These are phyloP conservation scores for Campoplex nolae DNA, from an alignment of 2,888 invertebrate genomes.

Conservation along the genomic window DNA sequence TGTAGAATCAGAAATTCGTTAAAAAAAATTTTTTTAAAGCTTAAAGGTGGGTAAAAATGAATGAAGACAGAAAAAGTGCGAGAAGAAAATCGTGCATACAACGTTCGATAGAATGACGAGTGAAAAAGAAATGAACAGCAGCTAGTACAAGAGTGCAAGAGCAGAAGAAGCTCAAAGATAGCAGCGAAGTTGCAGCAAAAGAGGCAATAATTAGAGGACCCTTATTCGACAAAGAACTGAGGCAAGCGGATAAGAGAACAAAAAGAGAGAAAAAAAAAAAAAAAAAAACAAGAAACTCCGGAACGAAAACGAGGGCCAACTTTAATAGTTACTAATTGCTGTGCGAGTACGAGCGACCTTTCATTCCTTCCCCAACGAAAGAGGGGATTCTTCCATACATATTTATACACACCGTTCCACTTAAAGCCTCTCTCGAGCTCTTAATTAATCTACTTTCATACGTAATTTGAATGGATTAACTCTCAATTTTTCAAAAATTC, in stretches of 20 bases:
- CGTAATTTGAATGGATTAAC: background rate
- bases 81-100: background rate
- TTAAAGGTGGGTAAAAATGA: background rate
- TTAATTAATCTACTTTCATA: background rate
- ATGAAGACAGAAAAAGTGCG: background rate
- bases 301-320: constrained; percentile 11
- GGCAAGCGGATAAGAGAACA: background rate
- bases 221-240: background rate
- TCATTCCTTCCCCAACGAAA: background rate
- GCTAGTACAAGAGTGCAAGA: background rate
- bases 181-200: constrained; percentile 5
- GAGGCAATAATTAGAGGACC: constrained; percentile 30
- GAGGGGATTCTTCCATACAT: background rate
- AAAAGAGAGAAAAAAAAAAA: background rate
- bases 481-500: background rate
- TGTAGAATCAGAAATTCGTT: background rate
- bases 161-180: constrained; percentile 1
- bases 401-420: background rate
- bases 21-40: background rate
- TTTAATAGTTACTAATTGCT: constrained; percentile 33
- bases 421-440: background rate
- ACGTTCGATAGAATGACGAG: background rate
- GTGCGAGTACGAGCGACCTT: constrained; percentile 24
- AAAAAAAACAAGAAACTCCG: background rate
- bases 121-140: background rate